These are phyloP conservation scores for Cossypha dichroa DNA, from an alignment of 2,797 vertebrate species.

Conservation along the genomic window DNA sequence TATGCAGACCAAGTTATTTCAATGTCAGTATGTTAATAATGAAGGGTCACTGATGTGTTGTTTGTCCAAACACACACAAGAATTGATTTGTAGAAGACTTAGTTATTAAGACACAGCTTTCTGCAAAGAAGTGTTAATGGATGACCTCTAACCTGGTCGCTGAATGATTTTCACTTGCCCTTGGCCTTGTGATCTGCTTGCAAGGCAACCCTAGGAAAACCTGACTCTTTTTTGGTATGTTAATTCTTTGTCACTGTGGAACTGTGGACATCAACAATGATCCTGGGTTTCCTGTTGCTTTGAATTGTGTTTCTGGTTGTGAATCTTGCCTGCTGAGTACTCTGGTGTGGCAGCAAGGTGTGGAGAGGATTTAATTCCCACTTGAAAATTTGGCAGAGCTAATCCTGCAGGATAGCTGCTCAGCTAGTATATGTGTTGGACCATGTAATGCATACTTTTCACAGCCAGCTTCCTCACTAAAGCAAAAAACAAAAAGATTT, in stretches of 20 bases:
- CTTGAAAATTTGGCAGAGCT: background rate
- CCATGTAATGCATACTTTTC: background rate
- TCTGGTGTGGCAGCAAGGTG: background rate
- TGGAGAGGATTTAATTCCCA: background rate
- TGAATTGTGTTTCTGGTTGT: background rate
- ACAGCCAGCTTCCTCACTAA: background rate
- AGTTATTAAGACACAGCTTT: background rate
- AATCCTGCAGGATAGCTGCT: background rate
- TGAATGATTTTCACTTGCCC: background rate
- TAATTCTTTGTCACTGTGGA: accelerated
- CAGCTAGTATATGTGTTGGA: accelerated
- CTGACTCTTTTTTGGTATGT: accelerated
- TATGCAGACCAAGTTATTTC: background rate
- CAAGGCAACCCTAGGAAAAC: background rate
- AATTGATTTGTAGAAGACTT: background rate
- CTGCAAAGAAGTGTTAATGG: background rate
- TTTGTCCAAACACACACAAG: background rate
- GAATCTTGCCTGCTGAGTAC: background rate
- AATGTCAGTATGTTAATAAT: background rate
- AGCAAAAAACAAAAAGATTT: background rate
- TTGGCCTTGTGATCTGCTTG: background rate
- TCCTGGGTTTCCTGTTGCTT: background rate
- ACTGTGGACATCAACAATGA: background rate
- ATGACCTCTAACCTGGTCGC: background rate
- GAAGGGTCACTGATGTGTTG: background rate